Evolutionary conservation across 2,888 invertebrate species (phyloP).

Genomic region (Acronicta alni): DNA sequence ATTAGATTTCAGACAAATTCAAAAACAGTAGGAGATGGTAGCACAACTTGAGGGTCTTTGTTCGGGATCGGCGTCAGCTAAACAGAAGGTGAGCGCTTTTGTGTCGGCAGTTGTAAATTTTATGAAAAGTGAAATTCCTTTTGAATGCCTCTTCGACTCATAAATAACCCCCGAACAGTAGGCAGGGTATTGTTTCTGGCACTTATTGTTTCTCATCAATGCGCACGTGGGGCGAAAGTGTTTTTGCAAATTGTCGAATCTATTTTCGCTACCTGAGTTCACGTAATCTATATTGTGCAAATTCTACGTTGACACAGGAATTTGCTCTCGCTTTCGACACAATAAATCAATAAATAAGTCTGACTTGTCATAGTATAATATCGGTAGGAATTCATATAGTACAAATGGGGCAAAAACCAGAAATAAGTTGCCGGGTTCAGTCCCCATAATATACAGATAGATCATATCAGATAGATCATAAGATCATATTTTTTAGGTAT

Average conservation of each 20-base stretch:
- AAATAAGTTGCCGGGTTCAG: no score
- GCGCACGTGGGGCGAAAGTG: slow-evolving; percentile 80
- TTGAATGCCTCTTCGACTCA: slow-evolving; percentile 85
- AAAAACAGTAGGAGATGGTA: slow-evolving; percentile 89
- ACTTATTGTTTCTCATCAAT: slow-evolving; percentile 87
- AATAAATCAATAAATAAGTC: slow-evolving; percentile 45
- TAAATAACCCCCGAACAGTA: slow-evolving; percentile 86
- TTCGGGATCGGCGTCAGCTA: slow-evolving; percentile 86
- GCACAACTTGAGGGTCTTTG: slow-evolving; percentile 86
- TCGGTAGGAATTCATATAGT: no score
- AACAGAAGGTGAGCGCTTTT: slow-evolving; percentile 88
- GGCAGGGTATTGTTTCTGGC: slow-evolving; percentile 85
- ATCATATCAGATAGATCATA: no score
- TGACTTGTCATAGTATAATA: not conserved
- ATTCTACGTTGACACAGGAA: slow-evolving; percentile 55
- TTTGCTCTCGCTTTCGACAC: slow-evolving; percentile 63
- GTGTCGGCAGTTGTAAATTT: slow-evolving; percentile 87
- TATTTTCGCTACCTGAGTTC: slow-evolving; percentile 74
- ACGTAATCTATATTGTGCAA: slow-evolving; percentile 68
- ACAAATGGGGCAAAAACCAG: no score
- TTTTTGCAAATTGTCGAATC: slow-evolving; percentile 79
- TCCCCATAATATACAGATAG: no score
- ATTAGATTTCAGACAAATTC: slow-evolving; percentile 86
- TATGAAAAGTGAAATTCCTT: slow-evolving; percentile 90
- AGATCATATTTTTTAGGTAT: no score